These are phyloP conservation scores for Rhadina sibilatrix DNA, from an alignment of 2,113 vertebrate genomes.

Conservation along the genomic window DNA sequence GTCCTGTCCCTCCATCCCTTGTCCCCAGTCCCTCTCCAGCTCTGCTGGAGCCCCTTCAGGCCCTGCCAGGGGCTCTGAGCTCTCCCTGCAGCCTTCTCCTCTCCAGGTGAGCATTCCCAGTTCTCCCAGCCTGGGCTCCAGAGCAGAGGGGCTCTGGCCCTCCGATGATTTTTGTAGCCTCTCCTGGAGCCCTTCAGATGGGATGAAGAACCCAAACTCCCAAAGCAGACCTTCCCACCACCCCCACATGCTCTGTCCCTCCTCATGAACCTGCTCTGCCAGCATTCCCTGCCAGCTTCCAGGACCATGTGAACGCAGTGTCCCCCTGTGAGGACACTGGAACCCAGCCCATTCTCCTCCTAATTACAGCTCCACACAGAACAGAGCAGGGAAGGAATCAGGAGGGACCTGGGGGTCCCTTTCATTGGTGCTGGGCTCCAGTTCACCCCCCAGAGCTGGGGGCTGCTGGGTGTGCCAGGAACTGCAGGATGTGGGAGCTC, in stretches of 20 bases:
- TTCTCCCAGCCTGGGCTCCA: not conserved
- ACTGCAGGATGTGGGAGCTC: not conserved
- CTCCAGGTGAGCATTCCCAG: rapidly evolving
- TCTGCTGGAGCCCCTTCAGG: not conserved
- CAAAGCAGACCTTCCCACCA: not conserved
- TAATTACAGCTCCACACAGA: not conserved
- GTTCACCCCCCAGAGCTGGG: not conserved
- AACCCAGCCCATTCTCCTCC: not conserved
- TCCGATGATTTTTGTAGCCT: not conserved
- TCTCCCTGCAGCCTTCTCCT: not conserved
- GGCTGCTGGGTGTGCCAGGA: not conserved
- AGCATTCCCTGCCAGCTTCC: not conserved
- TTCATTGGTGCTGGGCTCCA: not conserved
- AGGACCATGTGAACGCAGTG: rapidly evolving
- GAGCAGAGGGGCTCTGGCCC: not conserved
- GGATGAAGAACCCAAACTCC: not conserved
- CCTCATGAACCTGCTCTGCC: not conserved
- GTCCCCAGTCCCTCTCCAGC: not conserved
- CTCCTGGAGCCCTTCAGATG: not conserved
- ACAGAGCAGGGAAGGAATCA: rapidly evolving
- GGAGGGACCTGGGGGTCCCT: not conserved
- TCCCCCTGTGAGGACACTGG: not conserved
- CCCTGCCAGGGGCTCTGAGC: not conserved
- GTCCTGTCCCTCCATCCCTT: not conserved
- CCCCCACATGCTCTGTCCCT: not conserved